Evolutionary conservation across 2,797 vertebrate species (phyloP).

Genomic region (Podarcis siculus): DNA sequence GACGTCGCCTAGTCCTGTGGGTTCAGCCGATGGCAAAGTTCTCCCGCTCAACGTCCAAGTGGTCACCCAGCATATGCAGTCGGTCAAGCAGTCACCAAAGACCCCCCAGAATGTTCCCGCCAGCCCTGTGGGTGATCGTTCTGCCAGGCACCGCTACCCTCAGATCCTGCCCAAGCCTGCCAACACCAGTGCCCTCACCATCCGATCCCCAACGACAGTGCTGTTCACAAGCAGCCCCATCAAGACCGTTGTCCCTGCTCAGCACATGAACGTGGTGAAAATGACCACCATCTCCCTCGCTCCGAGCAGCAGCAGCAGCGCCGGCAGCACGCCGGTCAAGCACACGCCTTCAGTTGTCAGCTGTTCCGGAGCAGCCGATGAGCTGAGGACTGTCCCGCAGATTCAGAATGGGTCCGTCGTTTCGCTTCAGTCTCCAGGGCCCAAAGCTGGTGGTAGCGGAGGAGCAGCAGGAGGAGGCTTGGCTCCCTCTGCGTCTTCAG

Average conservation of each 20-base stretch:
- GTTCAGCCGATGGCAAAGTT: conserved; percentile 88
- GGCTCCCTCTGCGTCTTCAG: conserved; percentile 61
- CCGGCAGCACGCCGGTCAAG: conserved; percentile 78
- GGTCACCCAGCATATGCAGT: conserved; percentile 92
- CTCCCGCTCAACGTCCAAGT: conserved; percentile 95
- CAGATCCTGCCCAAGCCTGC: conserved; percentile 97
- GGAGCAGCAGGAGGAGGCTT: neutral
- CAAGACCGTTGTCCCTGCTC: conserved; percentile 92
- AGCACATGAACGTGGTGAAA: conserved; percentile 94
- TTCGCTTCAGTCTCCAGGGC: conserved; percentile 84
- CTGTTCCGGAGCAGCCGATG: conserved; percentile 75
- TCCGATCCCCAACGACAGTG: conserved; percentile 93
- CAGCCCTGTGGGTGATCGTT: conserved; percentile 89
- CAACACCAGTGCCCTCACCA: conserved; percentile 85
- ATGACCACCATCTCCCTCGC: conserved; percentile 94
- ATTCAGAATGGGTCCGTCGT: conserved; percentile 85
- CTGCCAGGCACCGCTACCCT: conserved; percentile 91
- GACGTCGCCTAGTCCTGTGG: conserved; percentile 91
- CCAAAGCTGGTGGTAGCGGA: conserved; percentile 71
- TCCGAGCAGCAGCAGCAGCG: conserved; percentile 73
- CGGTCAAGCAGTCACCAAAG: conserved; percentile 91
- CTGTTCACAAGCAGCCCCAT: conserved; percentile 94
- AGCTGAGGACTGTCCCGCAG: conserved; percentile 79
- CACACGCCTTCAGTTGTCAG: conserved; percentile 81
- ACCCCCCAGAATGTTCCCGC: conserved; percentile 87